Conservation (phyloP, 2,113 vertebrate genomes). For the Leucopsar rothschildi region DNA sequence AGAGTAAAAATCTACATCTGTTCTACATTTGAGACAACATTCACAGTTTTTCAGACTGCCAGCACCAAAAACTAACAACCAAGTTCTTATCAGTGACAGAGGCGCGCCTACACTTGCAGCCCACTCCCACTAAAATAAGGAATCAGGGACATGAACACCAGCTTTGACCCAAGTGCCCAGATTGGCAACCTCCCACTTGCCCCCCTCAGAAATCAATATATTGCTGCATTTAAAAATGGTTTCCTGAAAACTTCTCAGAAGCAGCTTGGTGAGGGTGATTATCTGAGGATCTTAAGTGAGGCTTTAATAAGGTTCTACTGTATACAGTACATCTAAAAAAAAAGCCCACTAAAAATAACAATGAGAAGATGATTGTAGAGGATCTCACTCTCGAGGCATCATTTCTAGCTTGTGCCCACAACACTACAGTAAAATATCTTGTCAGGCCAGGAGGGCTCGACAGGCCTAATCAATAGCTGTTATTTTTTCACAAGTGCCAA, state of each 20-base stretch:
- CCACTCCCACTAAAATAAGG: conserved; percentile 59
- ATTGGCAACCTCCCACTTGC: conserved; percentile 55
- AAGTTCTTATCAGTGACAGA: conserved; percentile 56
- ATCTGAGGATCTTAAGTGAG: conserved; percentile 28
- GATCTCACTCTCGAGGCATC: conserved; percentile 44
- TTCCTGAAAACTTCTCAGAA: conserved; percentile 32
- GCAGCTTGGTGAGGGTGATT: conserved; percentile 27
- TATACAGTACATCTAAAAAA: conserved; percentile 50
- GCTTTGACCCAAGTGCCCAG: conserved; percentile 45
- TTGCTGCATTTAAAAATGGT: conserved; percentile 32
- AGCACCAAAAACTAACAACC: conserved; percentile 43
- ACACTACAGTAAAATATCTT: conserved; percentile 40
- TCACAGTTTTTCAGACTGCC: conserved; percentile 51
- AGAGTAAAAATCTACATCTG: conserved; percentile 43
- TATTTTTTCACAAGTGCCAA: conserved; percentile 51
- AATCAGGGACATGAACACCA: conserved; percentile 38
- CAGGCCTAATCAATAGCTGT: conserved; percentile 59
- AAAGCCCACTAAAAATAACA: conserved; percentile 60
- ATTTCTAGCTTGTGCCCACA: conserved; percentile 21
- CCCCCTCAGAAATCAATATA: conserved; percentile 33
- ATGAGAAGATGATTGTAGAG: conserved; percentile 50
- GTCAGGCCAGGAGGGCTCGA: conserved; percentile 33
- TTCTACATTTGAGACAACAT: conserved; percentile 36
- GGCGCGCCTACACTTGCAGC: conserved; percentile 29
- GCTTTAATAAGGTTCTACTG: conserved; percentile 59